phyloP scores from a whole-genome alignment of 1,140 invertebrate species.

The Bombus waltoni region DNA sequence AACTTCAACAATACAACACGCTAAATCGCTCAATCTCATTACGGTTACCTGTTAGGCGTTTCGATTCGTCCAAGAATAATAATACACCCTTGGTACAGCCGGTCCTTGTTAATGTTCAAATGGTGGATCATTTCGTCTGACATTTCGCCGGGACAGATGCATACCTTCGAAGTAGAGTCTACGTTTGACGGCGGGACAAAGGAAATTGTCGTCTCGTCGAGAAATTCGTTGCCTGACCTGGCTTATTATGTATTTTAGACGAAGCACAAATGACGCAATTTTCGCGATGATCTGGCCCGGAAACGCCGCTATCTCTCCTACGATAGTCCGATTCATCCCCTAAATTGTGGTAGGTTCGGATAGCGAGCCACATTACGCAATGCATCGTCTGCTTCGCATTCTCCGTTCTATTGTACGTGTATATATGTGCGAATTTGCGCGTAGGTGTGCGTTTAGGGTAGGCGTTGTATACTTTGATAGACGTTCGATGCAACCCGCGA shows the following conservation, averaged over 20 bases:
- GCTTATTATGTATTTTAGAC: slow-evolving; percentile 6
- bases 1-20: not conserved
- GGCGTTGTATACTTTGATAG: not conserved
- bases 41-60: not conserved
- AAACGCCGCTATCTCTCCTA: slow-evolving; percentile 2
- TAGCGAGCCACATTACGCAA: slow-evolving; percentile 6
- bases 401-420: not conserved
- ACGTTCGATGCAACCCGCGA: not conserved
- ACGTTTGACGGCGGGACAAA: not conserved
- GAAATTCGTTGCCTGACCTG: not conserved
- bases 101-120: too few relatives aligned
- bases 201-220: not conserved
- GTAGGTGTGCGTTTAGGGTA: not conserved
- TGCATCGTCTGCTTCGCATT: not conserved
- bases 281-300: not conserved
- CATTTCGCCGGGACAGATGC: not conserved
- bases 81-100: not conserved
- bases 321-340: not conserved
- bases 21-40: not conserved
- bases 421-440: not conserved
- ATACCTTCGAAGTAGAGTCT: not conserved
- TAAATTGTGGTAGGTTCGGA: slow-evolving; percentile 14
- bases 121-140: not conserved
- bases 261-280: slow-evolving; percentile 2
- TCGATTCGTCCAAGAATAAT: not conserved